A percentile compares a stretch with the other conserved stretches of the same genome.
phyloP scores from a whole-genome alignment of 2,888 invertebrate species.

The Ferdinandea cuprea region DNA sequence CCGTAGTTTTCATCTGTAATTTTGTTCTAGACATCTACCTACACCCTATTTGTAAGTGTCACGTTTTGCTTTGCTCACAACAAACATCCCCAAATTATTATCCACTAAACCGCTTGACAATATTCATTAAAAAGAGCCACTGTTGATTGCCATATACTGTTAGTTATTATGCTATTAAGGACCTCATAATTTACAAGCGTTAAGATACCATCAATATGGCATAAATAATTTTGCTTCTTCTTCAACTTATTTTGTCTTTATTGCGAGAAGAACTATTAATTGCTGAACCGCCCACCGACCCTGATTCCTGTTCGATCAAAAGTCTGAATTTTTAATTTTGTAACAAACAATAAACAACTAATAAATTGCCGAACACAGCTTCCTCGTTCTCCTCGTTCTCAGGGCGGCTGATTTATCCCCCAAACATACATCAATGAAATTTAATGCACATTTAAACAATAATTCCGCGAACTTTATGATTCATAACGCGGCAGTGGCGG shows the following conservation, averaged over 20 bases:
- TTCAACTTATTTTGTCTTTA: too few relatives aligned
- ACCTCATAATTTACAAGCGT: conserved; percentile 41
- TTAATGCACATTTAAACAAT: conserved; percentile 74
- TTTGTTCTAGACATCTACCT: too few relatives aligned
- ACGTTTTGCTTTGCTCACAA: too few relatives aligned
- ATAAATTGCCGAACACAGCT: conserved; percentile 58
- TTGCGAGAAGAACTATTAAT: conserved; percentile 32
- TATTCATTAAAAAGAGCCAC: conserved; percentile 14
- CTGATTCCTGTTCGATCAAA: conserved; percentile 1
- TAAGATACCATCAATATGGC: conserved; percentile 60
- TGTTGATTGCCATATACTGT: conserved; percentile 38
- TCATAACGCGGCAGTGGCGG: conserved; percentile 55
- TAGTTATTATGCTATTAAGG: conserved; percentile 52
- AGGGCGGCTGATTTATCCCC: conserved; percentile 67
- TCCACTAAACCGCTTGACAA: background rate
- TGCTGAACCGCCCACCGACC: background rate
- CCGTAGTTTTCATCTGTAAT: too few relatives aligned
- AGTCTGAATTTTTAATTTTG: conserved; percentile 49
- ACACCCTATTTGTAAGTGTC: too few relatives aligned
- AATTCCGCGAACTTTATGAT: conserved; percentile 72
- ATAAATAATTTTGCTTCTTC: conserved; percentile 50
- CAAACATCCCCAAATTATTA: background rate
- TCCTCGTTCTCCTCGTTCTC: conserved; percentile 55
- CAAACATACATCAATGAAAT: conserved; percentile 71
- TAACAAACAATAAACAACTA: conserved; percentile 72